Evolutionary conservation across 2,113 vertebrate genomes (phyloP).

Genomic region (Halichoeres trimaculatus): DNA sequence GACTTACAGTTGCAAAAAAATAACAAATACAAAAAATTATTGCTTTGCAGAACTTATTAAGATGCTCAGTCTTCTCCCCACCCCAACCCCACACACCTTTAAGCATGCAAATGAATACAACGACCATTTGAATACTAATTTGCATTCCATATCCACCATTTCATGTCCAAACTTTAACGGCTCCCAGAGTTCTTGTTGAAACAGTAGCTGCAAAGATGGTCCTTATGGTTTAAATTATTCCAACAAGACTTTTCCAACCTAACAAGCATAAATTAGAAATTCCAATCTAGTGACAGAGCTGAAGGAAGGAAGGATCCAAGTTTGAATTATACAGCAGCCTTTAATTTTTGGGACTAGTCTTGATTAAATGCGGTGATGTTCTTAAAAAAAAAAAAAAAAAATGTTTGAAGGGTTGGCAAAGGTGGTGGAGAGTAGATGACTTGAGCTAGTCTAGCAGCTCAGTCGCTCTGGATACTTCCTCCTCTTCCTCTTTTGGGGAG

Average conservation of each 20-base stretch:
- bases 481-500: conserved; percentile 59
- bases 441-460: conserved; percentile 46
- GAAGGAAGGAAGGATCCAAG: conserved; percentile 62
- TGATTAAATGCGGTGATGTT: conserved; percentile 77
- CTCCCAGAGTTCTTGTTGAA: conserved; percentile 74
- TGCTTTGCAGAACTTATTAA: conserved; percentile 74
- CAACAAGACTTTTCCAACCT: conserved; percentile 78
- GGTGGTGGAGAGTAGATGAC: conserved; percentile 45
- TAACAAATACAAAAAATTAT: conserved; percentile 77
- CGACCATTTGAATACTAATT: conserved; percentile 83
- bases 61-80: neutral
- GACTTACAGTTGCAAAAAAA: conserved; percentile 66
- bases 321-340: conserved; percentile 71
- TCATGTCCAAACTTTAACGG: conserved; percentile 72
- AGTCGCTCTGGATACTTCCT: conserved; percentile 59
- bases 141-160: conserved; percentile 81
- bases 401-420: conserved; percentile 52
- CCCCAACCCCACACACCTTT: conserved; percentile 41
- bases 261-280: conserved; percentile 82
- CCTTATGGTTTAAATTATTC: conserved; percentile 80
- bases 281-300: conserved; percentile 79
- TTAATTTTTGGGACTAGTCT: conserved; percentile 74
- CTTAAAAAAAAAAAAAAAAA: conserved; percentile 21
- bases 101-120: conserved; percentile 80
- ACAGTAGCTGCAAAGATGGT: conserved; percentile 76